Evolutionary conservation across 2,113 vertebrate genomes (phyloP).

Genomic region (Corydoras maculifer): DNA sequence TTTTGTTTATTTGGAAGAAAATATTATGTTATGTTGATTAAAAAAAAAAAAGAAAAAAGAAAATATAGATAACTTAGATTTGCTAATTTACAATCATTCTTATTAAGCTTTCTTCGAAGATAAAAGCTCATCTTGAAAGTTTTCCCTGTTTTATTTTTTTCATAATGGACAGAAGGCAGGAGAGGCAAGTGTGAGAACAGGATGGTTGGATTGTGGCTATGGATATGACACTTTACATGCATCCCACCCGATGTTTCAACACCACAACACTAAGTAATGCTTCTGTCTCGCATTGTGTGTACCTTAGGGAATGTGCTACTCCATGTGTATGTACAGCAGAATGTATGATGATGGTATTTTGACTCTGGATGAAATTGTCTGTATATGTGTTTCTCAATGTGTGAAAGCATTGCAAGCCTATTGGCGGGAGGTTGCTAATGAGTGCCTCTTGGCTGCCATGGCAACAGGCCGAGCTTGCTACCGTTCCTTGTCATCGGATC

Average conservation of each 20-base stretch:
- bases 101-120: no score
- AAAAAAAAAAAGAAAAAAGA: no score
- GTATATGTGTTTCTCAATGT: neutral
- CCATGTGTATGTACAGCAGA: neutral
- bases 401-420: neutral
- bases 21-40: no score
- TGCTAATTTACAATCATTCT: no score
- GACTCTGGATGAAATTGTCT: neutral
- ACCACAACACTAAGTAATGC: no score
- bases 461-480: slow-evolving; percentile 3
- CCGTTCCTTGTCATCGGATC: neutral
- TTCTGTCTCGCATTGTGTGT: neutral
- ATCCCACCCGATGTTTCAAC: slow-evolving; percentile 6
- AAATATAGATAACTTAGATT: no score
- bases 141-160: no score
- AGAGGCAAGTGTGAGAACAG: neutral
- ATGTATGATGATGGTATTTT: neutral
- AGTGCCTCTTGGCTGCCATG: slow-evolving; percentile 20
- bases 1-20: no score
- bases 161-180: neutral
- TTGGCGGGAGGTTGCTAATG: slow-evolving; percentile 16
- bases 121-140: no score
- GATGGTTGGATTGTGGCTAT: neutral
- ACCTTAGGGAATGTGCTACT: neutral
- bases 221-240: neutral